A percentile compares a stretch with the other conserved stretches of the same genome.
Conservation (phyloP, 2,113 vertebrate species). For the Dermatemys mawii region DNA sequence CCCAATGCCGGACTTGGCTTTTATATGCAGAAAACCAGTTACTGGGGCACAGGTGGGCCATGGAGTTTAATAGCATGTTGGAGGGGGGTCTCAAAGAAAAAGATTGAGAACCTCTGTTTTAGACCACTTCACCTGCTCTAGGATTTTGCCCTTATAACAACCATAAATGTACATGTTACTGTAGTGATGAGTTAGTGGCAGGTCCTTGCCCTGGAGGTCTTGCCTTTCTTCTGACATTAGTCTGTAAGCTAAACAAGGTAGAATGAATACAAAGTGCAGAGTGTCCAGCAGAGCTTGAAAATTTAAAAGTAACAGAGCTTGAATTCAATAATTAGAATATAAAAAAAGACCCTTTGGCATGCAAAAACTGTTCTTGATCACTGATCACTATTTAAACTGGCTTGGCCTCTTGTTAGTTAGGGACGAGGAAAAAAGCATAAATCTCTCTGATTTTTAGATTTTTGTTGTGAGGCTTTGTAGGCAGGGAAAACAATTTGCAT, state of each 20-base stretch:
- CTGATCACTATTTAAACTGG: constrained; percentile 70
- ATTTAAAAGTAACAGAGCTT: constrained; percentile 8
- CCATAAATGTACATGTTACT: background rate
- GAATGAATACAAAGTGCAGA: constrained; percentile 42
- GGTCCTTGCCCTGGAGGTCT: background rate
- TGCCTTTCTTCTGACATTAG: no score
- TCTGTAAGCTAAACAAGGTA: constrained; percentile 60
- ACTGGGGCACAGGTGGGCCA: no score
- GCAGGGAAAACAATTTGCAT: constrained; percentile 44
- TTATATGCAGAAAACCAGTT: no score
- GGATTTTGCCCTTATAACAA: background rate
- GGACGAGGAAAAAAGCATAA: constrained; percentile 53
- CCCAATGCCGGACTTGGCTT: no score
- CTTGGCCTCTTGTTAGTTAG: constrained; percentile 57
- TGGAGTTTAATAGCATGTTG: no score
- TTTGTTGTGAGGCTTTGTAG: constrained; percentile 11
- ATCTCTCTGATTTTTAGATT: constrained; percentile 40
- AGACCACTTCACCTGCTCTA: background rate
- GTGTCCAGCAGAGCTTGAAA: constrained; percentile 48
- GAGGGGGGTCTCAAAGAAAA: no score
- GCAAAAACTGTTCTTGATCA: constrained; percentile 70
- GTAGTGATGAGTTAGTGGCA: background rate
- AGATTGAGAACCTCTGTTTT: background rate
- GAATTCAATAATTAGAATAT: constrained; percentile 68
- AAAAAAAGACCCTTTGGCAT: constrained; percentile 42